phyloP scores from a whole-genome alignment of 2,888 invertebrate species.

The Diaprepes abbreviatus region DNA sequence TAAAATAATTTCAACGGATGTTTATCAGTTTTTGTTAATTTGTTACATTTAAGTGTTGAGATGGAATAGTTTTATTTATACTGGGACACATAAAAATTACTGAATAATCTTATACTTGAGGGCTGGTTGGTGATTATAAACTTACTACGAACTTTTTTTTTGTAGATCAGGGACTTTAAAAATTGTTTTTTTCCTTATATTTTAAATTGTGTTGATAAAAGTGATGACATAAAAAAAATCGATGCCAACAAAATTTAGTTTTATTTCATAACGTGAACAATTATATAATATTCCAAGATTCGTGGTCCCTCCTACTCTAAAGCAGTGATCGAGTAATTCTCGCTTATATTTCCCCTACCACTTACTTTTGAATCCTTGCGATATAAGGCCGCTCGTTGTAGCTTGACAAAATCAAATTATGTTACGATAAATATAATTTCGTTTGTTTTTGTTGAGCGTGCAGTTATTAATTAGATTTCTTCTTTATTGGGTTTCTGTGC shows the following conservation, averaged over 20 bases:
- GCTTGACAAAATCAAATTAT: too few species aligned
- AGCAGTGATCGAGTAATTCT: too few species aligned
- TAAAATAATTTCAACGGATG: slow-evolving; percentile 13
- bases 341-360: too few species aligned
- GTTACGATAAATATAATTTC: too few species aligned
- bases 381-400: too few species aligned
- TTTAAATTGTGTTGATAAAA: slow-evolving; percentile 37
- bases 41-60: slow-evolving; percentile 11
- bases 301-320: too few species aligned
- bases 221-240: slow-evolving; percentile 34
- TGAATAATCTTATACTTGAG: slow-evolving; percentile 21
- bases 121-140: slow-evolving; percentile 26
- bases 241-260: slow-evolving; percentile 32
- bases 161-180: slow-evolving; percentile 34
- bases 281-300: too few species aligned
- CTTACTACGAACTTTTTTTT: slow-evolving; percentile 31
- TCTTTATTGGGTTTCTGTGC: too few species aligned
- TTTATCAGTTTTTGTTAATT: slow-evolving; percentile 41
- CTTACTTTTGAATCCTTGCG: too few species aligned
- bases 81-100: not conserved
- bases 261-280: slow-evolving; percentile 11
- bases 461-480: too few species aligned
- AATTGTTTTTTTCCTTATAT: slow-evolving; percentile 22
- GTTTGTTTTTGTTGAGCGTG: too few species aligned
- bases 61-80: slow-evolving; percentile 21